phyloP scores from a whole-genome alignment of 2,888 invertebrate genomes.

The Macrostomum cliftonense region DNA sequence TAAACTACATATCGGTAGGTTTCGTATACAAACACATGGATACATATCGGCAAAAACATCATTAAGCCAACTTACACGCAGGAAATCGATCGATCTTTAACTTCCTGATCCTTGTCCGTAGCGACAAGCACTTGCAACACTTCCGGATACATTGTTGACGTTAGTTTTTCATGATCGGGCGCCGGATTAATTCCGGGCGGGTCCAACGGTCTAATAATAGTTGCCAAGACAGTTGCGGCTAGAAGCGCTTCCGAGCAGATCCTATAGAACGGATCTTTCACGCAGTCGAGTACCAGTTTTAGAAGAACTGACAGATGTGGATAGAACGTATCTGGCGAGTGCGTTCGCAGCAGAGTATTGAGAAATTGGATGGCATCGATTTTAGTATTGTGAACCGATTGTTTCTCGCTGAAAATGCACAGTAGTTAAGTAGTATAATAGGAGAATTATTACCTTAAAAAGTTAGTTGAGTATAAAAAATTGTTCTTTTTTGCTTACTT shows the following conservation, averaged over 20 bases:
- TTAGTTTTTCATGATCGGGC: neutral
- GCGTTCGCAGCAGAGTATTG: slow-evolving; percentile 59
- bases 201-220: slow-evolving; percentile 52
- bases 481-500: too few species aligned
- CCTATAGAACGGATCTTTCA: slow-evolving; percentile 90
- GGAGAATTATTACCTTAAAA: too few species aligned
- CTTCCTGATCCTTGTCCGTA: slow-evolving; percentile 95
- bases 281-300: slow-evolving; percentile 28
- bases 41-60: neutral
- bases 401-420: slow-evolving; percentile 55
- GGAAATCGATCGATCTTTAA: slow-evolving; percentile 88
- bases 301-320: slow-evolving; percentile 38
- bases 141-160: slow-evolving; percentile 51
- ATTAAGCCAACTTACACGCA: slow-evolving; percentile 50
- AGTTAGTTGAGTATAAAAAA: too few species aligned
- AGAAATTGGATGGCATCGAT: slow-evolving; percentile 86
- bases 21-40: too few species aligned
- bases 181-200: neutral
- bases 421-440: neutral
- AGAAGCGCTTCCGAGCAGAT: slow-evolving; percentile 85
- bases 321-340: slow-evolving; percentile 45
- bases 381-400: slow-evolving; percentile 77
- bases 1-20: too few species aligned
- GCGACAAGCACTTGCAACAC: slow-evolving; percentile 68
- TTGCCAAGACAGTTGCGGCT: slow-evolving; percentile 76